Evolutionary conservation across 2,888 invertebrate species (phyloP).

Genomic region (Eledona agricola): DNA sequence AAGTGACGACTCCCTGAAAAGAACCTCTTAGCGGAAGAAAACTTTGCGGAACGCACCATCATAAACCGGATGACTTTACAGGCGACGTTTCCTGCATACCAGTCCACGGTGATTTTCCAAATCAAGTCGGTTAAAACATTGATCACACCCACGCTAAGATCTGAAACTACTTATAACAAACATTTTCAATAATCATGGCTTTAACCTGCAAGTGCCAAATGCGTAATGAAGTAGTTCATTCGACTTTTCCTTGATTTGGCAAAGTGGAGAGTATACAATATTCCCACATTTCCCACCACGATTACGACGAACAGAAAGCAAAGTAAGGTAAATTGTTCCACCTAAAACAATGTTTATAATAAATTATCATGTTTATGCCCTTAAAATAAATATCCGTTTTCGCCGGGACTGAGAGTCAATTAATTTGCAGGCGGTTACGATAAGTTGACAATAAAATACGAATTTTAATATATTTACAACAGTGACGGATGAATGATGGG

Average conservation of each 20-base stretch:
- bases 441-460: no score
- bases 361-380: no score
- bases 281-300: conserved; percentile 85
- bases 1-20: conserved; percentile 82
- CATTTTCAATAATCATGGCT: conserved; percentile 16
- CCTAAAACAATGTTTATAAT: conserved; percentile 78
- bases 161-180: conserved; percentile 66
- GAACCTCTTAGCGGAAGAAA: conserved; percentile 11
- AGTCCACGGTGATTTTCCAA: conserved; percentile 85
- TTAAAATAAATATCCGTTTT: no score
- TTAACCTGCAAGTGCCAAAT: conserved; percentile 90
- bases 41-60: conserved; percentile 65
- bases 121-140: conserved; percentile 87
- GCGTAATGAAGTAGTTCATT: conserved; percentile 96
- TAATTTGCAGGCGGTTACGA: no score
- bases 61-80: conserved; percentile 85
- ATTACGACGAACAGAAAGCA: conserved; percentile 87
- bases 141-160: conserved; percentile 86
- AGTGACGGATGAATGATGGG: no score
- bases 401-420: no score
- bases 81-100: conserved; percentile 86
- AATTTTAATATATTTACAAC: no score
- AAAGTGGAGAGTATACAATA: conserved; percentile 83
- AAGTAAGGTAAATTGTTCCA: conserved; percentile 85
- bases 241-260: conserved; percentile 88